Base-by-base conservation (phyloP, 2,888 invertebrate species). In the Catocala fraxini region DNA sequence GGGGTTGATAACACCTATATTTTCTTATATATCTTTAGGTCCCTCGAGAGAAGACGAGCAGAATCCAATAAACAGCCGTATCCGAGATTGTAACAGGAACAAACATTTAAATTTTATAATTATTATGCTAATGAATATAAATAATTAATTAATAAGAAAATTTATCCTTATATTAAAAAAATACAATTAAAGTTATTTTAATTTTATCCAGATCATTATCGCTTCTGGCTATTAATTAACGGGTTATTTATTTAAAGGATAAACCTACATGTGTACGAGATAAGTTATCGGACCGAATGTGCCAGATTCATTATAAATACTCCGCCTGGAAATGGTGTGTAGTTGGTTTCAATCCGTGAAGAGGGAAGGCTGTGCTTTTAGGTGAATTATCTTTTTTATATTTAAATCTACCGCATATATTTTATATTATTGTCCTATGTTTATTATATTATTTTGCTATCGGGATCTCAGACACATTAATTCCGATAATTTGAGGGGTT, bases 241-340 rank as follows among this genome's bases (percentile, higher is more conserved):
- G 45, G 34, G 53, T 34, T 13, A 47, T 46, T 55, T 11, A 46
- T 46, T 54, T 41, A 48, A 56, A 56, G 11, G 13, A 9, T 39
- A 39, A 56, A 46, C 46, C 54, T 35, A 39, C 25, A 45, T 7
- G 41, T 45, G 47, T 48, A 42, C 39, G 6, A 48, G 56, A 56
- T 56, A 41, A 7, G 46, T 46, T 54, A 54, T 54, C 54, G 46
- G 46, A 11, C 9, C 10, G 46, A 6, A 12, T 12, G 35, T 53
- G 13, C 9, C 12, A 7, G 52, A 51, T 39, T 15, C 10, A 25
- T 42, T 45, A 9, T 45, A 2, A 12, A 15, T 13, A 11, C n/a
- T 41, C 0, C 25, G 53, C 43, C n/a, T 5, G 1, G 25, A 6
- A 10, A 1, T 34, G 35, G 9, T 11, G 0, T n/a, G 15, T 25